These are phyloP conservation scores for Globodera rostochiensis DNA, from an alignment of 1,140 invertebrate genomes.

Conservation along the genomic window DNA sequence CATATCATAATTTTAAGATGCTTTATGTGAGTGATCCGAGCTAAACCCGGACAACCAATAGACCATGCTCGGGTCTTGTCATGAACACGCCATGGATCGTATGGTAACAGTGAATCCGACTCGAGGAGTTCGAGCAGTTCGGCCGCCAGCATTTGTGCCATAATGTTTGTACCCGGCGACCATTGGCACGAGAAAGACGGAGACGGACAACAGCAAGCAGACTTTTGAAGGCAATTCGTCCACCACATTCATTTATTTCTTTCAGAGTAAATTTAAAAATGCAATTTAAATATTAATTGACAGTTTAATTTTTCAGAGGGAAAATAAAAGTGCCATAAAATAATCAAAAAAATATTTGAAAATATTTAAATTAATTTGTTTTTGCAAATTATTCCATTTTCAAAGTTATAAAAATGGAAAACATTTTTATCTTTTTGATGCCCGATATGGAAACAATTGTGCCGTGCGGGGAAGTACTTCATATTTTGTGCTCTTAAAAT, in stretches of 20 bases:
- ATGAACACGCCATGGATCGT: background rate
- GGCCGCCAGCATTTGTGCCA: background rate
- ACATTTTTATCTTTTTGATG: background rate
- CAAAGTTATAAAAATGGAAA: background rate
- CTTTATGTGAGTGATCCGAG: no score
- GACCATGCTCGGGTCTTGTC: no score
- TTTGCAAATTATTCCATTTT: background rate
- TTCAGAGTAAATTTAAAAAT: background rate
- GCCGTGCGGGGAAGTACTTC: background rate
- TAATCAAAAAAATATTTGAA: background rate
- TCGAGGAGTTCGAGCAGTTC: background rate
- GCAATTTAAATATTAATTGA: background rate
- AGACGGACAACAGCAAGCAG: background rate
- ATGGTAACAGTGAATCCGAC: background rate
- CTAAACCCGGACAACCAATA: no score
- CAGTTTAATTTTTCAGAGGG: background rate
- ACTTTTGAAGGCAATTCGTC: background rate
- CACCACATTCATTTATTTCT: constrained; percentile 21
- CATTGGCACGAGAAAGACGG: background rate
- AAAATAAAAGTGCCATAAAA: no score
- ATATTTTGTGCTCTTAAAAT: background rate
- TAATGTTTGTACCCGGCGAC: background rate
- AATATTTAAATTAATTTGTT: background rate
- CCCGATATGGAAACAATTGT: background rate
- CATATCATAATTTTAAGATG: no score